Conservation (phyloP, 1,140 invertebrate genomes). For the Battus philenor region DNA sequence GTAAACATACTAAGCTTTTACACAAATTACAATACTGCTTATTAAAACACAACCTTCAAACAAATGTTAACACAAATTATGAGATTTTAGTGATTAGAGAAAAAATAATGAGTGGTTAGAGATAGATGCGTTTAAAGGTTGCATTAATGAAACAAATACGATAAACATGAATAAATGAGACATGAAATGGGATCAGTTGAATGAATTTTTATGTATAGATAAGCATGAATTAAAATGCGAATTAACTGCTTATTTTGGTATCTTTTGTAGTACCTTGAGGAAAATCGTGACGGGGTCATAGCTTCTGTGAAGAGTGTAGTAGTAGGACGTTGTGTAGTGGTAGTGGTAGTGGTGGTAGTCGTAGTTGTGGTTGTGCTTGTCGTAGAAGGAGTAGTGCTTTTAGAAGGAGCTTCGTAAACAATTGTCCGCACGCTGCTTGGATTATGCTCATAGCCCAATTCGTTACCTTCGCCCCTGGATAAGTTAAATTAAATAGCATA, state of each 20-base stretch:
- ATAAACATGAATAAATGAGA: slow-evolving; percentile 9
- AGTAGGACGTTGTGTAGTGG: slow-evolving; percentile 64
- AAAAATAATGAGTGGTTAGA: slow-evolving; percentile 23
- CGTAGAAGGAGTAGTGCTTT: slow-evolving; percentile 63
- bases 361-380: slow-evolving; percentile 65
- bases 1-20: background rate
- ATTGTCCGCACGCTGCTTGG: slow-evolving; percentile 68
- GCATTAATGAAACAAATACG: slow-evolving; percentile 18
- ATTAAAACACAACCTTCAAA: slow-evolving; percentile 38
- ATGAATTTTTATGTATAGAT: slow-evolving; percentile 16
- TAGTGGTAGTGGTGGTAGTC: slow-evolving; percentile 52
- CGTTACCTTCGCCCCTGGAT: slow-evolving; percentile 74
- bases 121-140: slow-evolving; percentile 43
- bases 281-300: slow-evolving; percentile 67
- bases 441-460: slow-evolving; percentile 74
- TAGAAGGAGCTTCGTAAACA: slow-evolving; percentile 63
- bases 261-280: slow-evolving; percentile 79
- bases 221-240: slow-evolving; percentile 2
- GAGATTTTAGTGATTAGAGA: slow-evolving; percentile 21
- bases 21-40: background rate
- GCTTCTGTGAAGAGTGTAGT: slow-evolving; percentile 69
- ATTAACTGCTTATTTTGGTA: slow-evolving; percentile 20
- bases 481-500: slow-evolving; percentile 28
- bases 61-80: slow-evolving; percentile 22
- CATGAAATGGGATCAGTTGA: slow-evolving; percentile 9